Percentiles rank a stretch among this genome's conserved stretches.
phyloP scores from a whole-genome alignment of 2,797 vertebrate species.

The Chelonia mydas region DNA sequence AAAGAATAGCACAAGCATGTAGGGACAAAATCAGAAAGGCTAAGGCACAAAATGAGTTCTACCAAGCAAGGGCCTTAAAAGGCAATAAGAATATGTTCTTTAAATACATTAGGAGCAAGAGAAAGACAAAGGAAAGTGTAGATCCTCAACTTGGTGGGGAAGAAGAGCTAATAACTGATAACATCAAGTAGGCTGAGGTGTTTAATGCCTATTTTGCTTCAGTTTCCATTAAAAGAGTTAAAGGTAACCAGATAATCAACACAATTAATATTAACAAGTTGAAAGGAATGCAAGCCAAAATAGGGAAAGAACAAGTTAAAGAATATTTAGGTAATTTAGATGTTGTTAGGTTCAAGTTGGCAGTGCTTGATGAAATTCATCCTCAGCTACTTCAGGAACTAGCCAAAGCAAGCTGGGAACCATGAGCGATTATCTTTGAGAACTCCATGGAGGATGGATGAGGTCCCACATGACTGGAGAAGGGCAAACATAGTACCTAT shows the following conservation, averaged over 20 bases:
- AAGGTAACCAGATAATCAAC: not conserved
- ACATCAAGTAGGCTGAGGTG: not conserved
- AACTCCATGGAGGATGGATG: too few relatives aligned
- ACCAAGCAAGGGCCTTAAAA: not conserved
- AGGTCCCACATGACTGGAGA: too few relatives aligned
- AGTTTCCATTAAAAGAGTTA: not conserved
- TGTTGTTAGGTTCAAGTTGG: too few relatives aligned
- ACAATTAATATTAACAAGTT: not conserved
- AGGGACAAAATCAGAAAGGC: not conserved
- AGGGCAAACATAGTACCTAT: too few relatives aligned
- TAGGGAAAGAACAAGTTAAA: not conserved
- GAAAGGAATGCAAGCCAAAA: too few relatives aligned
- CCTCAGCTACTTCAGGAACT: too few relatives aligned
- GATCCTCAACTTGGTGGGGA: not conserved
- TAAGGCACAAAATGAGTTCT: not conserved
- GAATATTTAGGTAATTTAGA: too few relatives aligned
- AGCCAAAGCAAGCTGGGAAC: too few relatives aligned
- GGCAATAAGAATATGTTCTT: not conserved
- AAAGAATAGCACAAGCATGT: not conserved
- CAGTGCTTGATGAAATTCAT: too few relatives aligned
- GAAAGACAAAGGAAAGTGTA: not conserved
- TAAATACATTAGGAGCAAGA: not conserved
- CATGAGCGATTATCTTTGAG: too few relatives aligned
- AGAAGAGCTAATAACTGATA: not conserved
- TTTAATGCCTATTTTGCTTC: not conserved